These are phyloP conservation scores for Pseudopipra pipra DNA, from an alignment of 2,113 vertebrate species.

Conservation along the genomic window DNA sequence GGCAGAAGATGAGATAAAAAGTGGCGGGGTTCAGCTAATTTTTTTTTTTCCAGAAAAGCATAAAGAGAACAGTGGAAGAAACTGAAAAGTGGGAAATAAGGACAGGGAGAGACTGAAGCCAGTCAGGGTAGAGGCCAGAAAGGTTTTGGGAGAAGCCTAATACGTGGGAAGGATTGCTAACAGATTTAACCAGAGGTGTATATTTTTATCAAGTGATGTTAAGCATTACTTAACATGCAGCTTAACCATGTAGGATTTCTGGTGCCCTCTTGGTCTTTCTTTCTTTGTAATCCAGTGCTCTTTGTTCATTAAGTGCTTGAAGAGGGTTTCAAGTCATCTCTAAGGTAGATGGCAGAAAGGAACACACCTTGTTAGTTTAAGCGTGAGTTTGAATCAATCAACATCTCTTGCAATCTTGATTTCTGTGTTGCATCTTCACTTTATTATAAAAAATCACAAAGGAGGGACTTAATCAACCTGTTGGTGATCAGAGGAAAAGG, in stretches of 20 bases:
- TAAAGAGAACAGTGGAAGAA: neutral
- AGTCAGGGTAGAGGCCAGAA: neutral
- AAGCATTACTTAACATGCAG: neutral
- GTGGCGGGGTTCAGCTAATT: neutral
- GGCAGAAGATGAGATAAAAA: neutral
- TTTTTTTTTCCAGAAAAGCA: neutral
- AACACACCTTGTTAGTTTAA: neutral
- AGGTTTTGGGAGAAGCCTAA: neutral
- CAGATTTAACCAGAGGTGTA: neutral
- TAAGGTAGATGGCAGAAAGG: neutral
- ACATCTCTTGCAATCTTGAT: neutral
- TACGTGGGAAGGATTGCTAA: neutral
- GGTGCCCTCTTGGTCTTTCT: neutral
- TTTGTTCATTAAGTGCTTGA: neutral
- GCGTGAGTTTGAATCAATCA: neutral
- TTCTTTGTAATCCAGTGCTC: neutral
- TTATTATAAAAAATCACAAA: neutral
- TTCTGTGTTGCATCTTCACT: neutral
- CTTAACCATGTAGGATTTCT: neutral
- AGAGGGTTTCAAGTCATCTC: neutral
- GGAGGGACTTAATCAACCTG: neutral
- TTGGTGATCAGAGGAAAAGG: neutral
- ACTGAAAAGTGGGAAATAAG: neutral
- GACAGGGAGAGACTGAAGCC: neutral
- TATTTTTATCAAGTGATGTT: neutral